Evolutionary conservation across 2,888 invertebrate genomes (phyloP).

Genomic region (Dendrolimus houi): DNA sequence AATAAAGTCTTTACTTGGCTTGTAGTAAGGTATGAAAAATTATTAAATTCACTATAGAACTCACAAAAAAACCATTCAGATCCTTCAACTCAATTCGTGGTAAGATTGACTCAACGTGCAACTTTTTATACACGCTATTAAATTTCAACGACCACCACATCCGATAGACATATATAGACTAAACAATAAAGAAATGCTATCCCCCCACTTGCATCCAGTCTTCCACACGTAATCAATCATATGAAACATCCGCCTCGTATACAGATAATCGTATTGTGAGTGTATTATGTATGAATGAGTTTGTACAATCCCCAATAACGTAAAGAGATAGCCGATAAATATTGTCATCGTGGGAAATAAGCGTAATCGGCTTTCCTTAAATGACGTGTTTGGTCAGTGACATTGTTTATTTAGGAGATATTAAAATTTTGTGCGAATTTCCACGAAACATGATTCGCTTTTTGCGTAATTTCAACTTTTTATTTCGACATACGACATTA

Average conservation of each 20-base stretch:
- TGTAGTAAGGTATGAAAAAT: no score
- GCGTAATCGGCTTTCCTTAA: background rate
- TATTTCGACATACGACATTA: no score
- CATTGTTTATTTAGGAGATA: background rate
- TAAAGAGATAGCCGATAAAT: background rate
- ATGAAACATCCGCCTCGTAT: slow-evolving; percentile 8
- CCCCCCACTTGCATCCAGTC: slow-evolving; percentile 11
- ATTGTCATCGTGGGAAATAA: background rate
- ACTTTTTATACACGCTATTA: no score
- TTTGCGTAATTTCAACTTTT: no score
- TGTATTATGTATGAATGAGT: background rate
- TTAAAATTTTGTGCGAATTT: background rate
- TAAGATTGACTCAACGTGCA: no score
- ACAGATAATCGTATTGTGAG: background rate
- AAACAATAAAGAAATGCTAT: slow-evolving; percentile 31
- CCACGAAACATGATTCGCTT: background rate
- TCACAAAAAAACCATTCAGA: no score
- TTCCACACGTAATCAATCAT: slow-evolving; percentile 26
- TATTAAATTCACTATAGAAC: no score
- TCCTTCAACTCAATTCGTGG: no score
- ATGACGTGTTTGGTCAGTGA: background rate
- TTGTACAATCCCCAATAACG: background rate
- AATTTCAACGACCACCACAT: slow-evolving; percentile 28
- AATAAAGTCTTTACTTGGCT: no score
- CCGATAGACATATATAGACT: slow-evolving; percentile 34